Conservation (phyloP, 2,888 invertebrate genomes). For the Spialia ferax region DNA sequence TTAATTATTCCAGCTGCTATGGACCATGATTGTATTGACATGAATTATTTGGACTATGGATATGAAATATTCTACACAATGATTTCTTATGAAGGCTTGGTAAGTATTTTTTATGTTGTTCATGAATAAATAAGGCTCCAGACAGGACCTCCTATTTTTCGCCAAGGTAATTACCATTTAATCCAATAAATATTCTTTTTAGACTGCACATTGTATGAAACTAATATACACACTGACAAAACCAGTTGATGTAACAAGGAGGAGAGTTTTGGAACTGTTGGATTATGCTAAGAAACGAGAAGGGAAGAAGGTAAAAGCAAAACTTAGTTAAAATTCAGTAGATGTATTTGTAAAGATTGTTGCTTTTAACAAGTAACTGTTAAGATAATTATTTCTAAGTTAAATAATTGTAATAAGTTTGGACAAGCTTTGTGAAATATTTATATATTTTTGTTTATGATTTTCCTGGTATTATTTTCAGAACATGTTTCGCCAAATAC, state of each 20-base stretch:
- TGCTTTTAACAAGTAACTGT: too few relatives aligned
- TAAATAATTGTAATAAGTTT: not conserved
- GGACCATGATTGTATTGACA: constrained; percentile 73
- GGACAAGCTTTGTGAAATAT: not conserved
- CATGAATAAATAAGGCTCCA: too few relatives aligned
- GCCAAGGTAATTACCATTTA: not conserved
- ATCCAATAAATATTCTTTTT: constrained; percentile 47
- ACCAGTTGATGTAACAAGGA: constrained; percentile 75
- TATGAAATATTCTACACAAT: constrained; percentile 78
- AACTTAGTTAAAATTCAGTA: too few relatives aligned
- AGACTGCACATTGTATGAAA: constrained; percentile 75
- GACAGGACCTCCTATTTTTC: too few relatives aligned
- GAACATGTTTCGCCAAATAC: constrained; percentile 71
- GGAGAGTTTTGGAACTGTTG: constrained; percentile 68
- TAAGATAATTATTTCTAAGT: too few relatives aligned
- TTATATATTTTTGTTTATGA: not conserved
- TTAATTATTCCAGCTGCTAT: constrained; percentile 68
- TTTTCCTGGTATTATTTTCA: constrained; percentile 50
- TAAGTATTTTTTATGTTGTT: constrained; percentile 54
- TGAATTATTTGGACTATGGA: constrained; percentile 68
- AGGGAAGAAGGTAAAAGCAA: constrained; percentile 65
- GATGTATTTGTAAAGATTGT: too few relatives aligned
- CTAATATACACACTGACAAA: constrained; percentile 78
- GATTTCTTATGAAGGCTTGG: constrained; percentile 71
- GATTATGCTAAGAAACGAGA: constrained; percentile 72